Evolutionary conservation across 92 coral and sea anemone species (phyloP).

Genomic region (Muricea muricata): DNA sequence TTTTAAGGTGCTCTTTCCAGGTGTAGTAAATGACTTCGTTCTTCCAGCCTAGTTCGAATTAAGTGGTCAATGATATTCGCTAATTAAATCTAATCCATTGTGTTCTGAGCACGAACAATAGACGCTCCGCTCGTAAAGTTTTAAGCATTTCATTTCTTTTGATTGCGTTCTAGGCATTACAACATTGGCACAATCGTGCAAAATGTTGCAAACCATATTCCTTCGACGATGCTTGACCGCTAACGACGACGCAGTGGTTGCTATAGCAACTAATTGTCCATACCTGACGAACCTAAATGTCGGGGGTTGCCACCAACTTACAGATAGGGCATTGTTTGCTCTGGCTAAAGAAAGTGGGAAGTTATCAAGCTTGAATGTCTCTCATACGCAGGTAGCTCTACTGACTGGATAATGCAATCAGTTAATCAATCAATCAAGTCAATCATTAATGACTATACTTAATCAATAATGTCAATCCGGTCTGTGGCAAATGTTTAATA

Average conservation of each 20-base stretch:
- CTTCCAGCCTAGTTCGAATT: too few relatives aligned
- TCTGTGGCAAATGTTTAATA: too few relatives aligned
- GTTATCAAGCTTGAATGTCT: conserved; percentile 82
- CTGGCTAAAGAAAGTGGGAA: conserved; percentile 72
- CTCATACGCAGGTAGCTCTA: conserved; percentile 76
- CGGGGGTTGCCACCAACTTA: conserved; percentile 78
- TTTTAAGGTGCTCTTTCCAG: too few relatives aligned
- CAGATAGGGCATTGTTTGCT: conserved; percentile 77
- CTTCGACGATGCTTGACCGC: conserved; percentile 81
- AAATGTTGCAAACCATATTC: conserved; percentile 75
- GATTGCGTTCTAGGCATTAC: conserved; percentile 68
- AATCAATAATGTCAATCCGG: background rate
- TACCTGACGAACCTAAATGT: conserved; percentile 75
- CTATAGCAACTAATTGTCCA: conserved; percentile 75
- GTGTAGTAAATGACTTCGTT: too few relatives aligned
- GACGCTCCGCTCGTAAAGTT: too few relatives aligned
- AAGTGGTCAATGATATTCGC: too few relatives aligned
- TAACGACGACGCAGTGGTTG: conserved; percentile 75
- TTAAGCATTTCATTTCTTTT: too few relatives aligned
- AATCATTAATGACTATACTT: background rate
- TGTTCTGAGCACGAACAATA: too few relatives aligned
- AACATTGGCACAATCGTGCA: conserved; percentile 67
- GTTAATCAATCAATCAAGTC: background rate
- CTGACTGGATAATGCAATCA: background rate
- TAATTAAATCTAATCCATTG: too few relatives aligned